Conservation (phyloP, 2,888 invertebrate genomes). For the Melolontha melolontha region DNA sequence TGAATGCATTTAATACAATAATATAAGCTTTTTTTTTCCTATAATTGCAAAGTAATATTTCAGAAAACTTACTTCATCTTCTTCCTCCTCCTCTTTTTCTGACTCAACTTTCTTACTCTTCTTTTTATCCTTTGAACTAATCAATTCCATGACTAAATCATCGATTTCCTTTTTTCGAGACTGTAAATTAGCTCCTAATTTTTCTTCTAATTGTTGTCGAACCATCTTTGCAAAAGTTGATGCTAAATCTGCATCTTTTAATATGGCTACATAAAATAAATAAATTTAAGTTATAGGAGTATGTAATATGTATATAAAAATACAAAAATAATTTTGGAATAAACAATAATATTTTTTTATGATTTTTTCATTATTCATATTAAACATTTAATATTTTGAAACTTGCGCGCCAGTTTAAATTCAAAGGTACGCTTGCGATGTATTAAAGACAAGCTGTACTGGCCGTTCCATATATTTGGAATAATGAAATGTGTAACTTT, state of each 20-base stretch:
- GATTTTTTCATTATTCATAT: conserved; percentile 2
- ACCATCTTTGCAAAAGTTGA: conserved; percentile 91
- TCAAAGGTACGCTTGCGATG: conserved; percentile 10
- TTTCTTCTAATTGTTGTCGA: conserved; percentile 85
- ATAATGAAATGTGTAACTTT: no score
- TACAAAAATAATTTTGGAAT: no score
- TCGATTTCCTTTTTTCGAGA: conserved; percentile 89
- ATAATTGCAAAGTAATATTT: no score
- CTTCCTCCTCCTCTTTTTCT: conserved; percentile 67
- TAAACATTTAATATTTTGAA: not conserved
- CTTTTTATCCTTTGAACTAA: conserved; percentile 65
- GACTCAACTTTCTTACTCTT: conserved; percentile 65
- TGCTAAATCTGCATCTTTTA: conserved; percentile 87
- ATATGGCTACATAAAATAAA: conserved; percentile 73
- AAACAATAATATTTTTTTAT: not conserved
- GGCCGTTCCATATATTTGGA: not conserved
- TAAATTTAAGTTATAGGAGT: conserved; percentile 2
- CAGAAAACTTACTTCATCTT: conserved; percentile 59
- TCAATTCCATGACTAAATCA: conserved; percentile 85
- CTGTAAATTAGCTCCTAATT: conserved; percentile 80
- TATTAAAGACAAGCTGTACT: conserved; percentile 11
- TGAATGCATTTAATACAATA: no score
- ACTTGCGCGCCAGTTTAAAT: conserved; percentile 41
- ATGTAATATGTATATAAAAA: not conserved
- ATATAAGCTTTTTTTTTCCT: no score